Evolutionary conservation across 2,888 invertebrate species (phyloP).

Genomic region (Drosophila glabriapex): DNA sequence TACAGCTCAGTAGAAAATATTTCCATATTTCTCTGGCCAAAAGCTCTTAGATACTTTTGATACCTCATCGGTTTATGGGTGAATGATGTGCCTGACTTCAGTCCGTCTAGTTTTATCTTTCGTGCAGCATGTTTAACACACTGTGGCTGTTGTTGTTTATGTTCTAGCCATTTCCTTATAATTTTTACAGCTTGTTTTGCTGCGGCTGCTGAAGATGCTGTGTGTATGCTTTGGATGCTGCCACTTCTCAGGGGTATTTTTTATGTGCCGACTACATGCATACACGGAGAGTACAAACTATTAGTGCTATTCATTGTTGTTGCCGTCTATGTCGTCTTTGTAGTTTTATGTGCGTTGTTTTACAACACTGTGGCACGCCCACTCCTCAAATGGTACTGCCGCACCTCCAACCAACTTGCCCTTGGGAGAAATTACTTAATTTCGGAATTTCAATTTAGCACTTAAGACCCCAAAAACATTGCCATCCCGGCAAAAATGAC

Average conservation of each 20-base stretch:
- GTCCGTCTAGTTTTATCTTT: slow-evolving; percentile 41
- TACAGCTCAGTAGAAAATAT: background rate
- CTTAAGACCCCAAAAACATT: slow-evolving; percentile 64
- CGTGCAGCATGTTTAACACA: slow-evolving; percentile 41
- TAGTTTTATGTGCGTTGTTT: slow-evolving; percentile 67
- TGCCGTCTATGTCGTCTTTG: slow-evolving; percentile 50
- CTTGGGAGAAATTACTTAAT: slow-evolving; percentile 80
- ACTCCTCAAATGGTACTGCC: slow-evolving; percentile 24
- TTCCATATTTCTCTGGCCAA: slow-evolving; percentile 1
- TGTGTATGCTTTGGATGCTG: slow-evolving; percentile 23
- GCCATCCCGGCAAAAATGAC: slow-evolving; percentile 28
- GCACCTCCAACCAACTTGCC: slow-evolving; percentile 41
- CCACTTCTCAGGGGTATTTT: slow-evolving; percentile 35
- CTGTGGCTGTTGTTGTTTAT: slow-evolving; percentile 46
- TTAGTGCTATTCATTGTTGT: slow-evolving; percentile 71
- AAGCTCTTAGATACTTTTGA: slow-evolving; percentile 16
- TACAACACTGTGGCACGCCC: slow-evolving; percentile 63
- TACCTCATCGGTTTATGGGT: slow-evolving; percentile 28
- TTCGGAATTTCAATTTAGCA: slow-evolving; percentile 82
- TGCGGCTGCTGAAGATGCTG: slow-evolving; percentile 46
- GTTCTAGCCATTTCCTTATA: slow-evolving; percentile 70
- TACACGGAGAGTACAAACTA: slow-evolving; percentile 49
- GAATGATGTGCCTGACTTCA: slow-evolving; percentile 57
- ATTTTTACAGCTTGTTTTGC: slow-evolving; percentile 76
- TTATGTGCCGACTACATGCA: slow-evolving; percentile 45